A percentile compares a stretch with the other conserved stretches of the same genome.
These are phyloP conservation scores for Allobates femoralis DNA, from an alignment of 2,797 vertebrate species.

Conservation along the genomic window DNA sequence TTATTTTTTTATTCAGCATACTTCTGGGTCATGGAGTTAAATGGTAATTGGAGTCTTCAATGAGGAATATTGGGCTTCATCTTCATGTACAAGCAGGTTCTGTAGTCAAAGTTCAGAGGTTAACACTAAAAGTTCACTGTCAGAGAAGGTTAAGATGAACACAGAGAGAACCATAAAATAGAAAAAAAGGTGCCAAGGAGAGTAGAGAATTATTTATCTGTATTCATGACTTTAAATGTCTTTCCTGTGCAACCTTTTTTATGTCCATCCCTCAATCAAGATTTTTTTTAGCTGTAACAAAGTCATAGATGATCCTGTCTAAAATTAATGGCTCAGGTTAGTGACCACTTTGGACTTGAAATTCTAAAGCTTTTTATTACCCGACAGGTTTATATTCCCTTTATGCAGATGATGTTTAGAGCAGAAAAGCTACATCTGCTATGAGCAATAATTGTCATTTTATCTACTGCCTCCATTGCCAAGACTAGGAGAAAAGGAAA, in stretches of 20 bases:
- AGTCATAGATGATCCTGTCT: not conserved
- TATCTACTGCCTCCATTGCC: not conserved
- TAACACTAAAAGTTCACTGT: not conserved
- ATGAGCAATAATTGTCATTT: not conserved
- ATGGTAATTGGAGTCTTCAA: not conserved
- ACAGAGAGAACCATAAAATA: not conserved
- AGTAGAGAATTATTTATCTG: not conserved
- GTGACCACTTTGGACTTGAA: not conserved
- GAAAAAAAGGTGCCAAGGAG: not conserved
- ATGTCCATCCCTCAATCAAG: not conserved
- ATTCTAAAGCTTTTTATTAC: not conserved
- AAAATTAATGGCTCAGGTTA: not conserved
- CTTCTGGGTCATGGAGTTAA: not conserved
- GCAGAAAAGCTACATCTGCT: not conserved
- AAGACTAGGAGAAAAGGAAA: slow-evolving; percentile 29
- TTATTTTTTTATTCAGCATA: not conserved
- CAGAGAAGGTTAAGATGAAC: not conserved
- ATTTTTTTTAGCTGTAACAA: not conserved
- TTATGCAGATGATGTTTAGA: not conserved
- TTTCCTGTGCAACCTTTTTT: not conserved
- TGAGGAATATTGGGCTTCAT: not conserved
- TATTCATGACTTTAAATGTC: not conserved
- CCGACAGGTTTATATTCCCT: not conserved
- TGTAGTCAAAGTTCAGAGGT: not conserved
- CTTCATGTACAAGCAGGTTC: not conserved